Evolutionary conservation across 2,113 vertebrate genomes (phyloP), one percentile per base, ranked within the genome.

Genomic region (Pontoporia blainvillei): DNA sequence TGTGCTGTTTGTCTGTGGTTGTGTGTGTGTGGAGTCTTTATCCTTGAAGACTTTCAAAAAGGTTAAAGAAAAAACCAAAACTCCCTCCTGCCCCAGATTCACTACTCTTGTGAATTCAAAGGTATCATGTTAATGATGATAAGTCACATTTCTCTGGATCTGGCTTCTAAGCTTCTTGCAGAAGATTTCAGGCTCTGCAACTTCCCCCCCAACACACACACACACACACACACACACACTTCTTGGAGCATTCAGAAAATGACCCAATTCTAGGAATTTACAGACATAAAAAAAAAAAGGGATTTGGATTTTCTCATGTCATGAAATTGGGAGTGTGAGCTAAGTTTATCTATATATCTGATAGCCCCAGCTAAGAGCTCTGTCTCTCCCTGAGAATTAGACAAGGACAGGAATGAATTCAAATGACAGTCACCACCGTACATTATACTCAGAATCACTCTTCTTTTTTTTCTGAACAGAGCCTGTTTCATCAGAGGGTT

Each of bases 241-340:
- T 71, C 75, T 87, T 84, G 34, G 57, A 29, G 41, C 69, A 85
- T 71, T 91, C 46, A 95, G 81, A 88, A 97, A 91, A 93, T 57
- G 67, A 78, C 49, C 67, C 41, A 84, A 49, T 96, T 97, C 62
- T 81, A 84, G 66, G 86, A 96, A 93, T 88, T 81, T 91, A 36
- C 8, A 93, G 86, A 95, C 88, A 88, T 17, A 6, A 57, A 36
- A 46, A 25, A 41, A 46, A 90, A 93, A 79, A 27, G 86, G 14
- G 57, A 88, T 75, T 91, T 85, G 36, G n/a, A 87, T 91, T 84
- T 89, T 88, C 86, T 93, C 71, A 29, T 36, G 83, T 83, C 57
- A 79, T 85, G 41, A 64, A 88, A 79, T 15, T 75, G 82, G 86
- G 13, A 62, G 10, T 75, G 44, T 73, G 75, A 69, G 69, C 69